A percentile compares a stretch with the other conserved stretches of the same genome.
These are phyloP conservation scores for Batillaria attramentaria DNA, from an alignment of 1,140 invertebrate genomes.

Conservation along the genomic window DNA sequence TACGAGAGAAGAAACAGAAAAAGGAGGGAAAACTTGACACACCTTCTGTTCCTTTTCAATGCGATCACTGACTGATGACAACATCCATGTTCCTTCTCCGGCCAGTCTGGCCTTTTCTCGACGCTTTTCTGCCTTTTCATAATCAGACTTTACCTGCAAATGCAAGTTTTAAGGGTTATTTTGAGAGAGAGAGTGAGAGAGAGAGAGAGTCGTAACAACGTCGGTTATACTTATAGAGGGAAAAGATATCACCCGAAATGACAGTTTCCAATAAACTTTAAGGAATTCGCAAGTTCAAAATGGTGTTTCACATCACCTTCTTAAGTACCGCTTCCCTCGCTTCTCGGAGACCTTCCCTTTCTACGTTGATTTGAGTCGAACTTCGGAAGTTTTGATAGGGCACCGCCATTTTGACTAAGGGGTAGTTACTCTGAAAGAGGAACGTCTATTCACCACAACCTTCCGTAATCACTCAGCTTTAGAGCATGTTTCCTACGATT, in stretches of 20 bases:
- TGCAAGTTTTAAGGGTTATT: too few relatives aligned
- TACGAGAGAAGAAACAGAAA: not conserved
- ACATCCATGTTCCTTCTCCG: conserved; percentile 69
- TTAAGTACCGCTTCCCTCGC: conserved; percentile 2
- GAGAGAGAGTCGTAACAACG: too few relatives aligned
- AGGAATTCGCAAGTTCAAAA: too few relatives aligned
- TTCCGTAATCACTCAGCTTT: too few relatives aligned
- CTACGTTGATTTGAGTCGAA: not conserved
- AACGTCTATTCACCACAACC: not conserved
- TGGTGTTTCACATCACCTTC: too few relatives aligned
- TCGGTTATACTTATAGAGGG: too few relatives aligned
- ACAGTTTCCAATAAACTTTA: too few relatives aligned
- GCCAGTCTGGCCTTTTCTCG: conserved; percentile 56
- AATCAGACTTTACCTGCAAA: conserved; percentile 61
- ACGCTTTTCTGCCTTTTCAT: conserved; percentile 63
- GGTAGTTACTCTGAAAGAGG: not conserved
- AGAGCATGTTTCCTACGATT: too few relatives aligned
- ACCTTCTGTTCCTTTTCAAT: conserved; percentile 62
- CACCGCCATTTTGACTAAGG: not conserved
- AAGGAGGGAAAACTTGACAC: not conserved
- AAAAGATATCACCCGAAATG: too few relatives aligned
- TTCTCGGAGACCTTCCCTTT: not conserved
- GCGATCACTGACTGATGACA: conserved; percentile 58
- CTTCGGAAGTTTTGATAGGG: conserved; percentile 20
- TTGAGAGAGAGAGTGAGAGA: too few relatives aligned